These are phyloP conservation scores for Alcis repandata DNA, from an alignment of 2,888 invertebrate species.

Conservation along the genomic window DNA sequence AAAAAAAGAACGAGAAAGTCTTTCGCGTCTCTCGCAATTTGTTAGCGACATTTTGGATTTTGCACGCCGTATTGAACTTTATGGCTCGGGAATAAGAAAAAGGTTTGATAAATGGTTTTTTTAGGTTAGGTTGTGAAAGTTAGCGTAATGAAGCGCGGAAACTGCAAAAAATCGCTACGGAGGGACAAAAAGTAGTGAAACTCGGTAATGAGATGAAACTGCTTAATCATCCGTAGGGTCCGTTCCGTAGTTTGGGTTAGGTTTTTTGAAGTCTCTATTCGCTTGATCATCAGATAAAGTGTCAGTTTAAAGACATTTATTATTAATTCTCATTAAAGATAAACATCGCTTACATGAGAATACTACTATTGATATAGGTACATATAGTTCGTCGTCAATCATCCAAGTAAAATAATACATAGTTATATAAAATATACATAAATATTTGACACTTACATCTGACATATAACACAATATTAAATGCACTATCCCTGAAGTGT, in stretches of 20 bases:
- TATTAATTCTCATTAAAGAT: too few relatives aligned
- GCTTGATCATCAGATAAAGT: constrained; percentile 19
- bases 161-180: constrained; percentile 41
- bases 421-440: too few relatives aligned
- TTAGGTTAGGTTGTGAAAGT: constrained; percentile 28
- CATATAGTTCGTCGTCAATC: too few relatives aligned
- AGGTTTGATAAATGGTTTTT: constrained; percentile 20
- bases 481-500: too few relatives aligned
- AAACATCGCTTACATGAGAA: too few relatives aligned
- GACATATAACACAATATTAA: too few relatives aligned
- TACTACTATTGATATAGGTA: too few relatives aligned
- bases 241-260: constrained; percentile 34
- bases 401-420: too few relatives aligned
- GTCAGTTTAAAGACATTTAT: too few relatives aligned
- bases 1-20: constrained; percentile 32
- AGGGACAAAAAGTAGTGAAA: constrained; percentile 46
- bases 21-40: constrained; percentile 17
- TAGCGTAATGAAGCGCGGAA: constrained; percentile 47
- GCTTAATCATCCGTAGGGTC: constrained; percentile 40
- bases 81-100: constrained; percentile 11
- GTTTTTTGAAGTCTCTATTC: constrained; percentile 24
- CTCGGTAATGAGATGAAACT: constrained; percentile 46
- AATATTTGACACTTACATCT: too few relatives aligned
- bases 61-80: constrained; percentile 24
- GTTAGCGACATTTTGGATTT: constrained; percentile 10